Conservation (phyloP, 2,888 invertebrate genomes). For the Diaphora mendica region DNA sequence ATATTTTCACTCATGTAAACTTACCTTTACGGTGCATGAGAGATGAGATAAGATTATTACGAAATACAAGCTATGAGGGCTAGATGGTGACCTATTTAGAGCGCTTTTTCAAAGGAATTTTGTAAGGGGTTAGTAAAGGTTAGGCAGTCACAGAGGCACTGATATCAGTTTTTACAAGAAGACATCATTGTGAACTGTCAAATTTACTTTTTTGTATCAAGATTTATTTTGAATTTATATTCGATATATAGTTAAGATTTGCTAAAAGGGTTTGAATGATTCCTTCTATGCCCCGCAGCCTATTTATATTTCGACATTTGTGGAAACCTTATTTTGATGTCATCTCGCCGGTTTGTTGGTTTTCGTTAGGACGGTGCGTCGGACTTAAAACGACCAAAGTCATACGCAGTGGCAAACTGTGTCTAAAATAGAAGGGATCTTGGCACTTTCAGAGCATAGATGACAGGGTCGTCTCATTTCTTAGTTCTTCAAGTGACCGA, state of each 20-base stretch:
- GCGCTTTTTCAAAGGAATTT: slow-evolving; percentile 26
- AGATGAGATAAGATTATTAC: slow-evolving; percentile 55
- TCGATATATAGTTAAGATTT: background rate
- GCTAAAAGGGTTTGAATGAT: too few species aligned
- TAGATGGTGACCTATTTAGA: slow-evolving; percentile 36
- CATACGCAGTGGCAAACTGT: too few species aligned
- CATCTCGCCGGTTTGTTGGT: too few species aligned
- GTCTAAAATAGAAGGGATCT: too few species aligned
- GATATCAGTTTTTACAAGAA: background rate
- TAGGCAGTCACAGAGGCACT: background rate
- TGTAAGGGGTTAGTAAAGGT: slow-evolving; percentile 21
- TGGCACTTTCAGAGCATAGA: too few species aligned
- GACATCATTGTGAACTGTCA: background rate
- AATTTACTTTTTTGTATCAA: background rate
- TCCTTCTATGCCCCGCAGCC: too few species aligned
- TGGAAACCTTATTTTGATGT: too few species aligned
- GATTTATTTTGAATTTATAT: background rate
- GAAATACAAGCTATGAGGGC: slow-evolving; percentile 37
- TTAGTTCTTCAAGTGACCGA: too few species aligned
- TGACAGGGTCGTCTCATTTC: too few species aligned
- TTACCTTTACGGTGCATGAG: slow-evolving; percentile 36
- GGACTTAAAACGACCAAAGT: too few species aligned
- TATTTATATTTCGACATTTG: too few species aligned
- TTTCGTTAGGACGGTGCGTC: too few species aligned
- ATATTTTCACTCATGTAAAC: slow-evolving; percentile 9